These are phyloP conservation scores for Drosophila heteroneura DNA, from an alignment of 2,888 invertebrate genomes.

Conservation along the genomic window DNA sequence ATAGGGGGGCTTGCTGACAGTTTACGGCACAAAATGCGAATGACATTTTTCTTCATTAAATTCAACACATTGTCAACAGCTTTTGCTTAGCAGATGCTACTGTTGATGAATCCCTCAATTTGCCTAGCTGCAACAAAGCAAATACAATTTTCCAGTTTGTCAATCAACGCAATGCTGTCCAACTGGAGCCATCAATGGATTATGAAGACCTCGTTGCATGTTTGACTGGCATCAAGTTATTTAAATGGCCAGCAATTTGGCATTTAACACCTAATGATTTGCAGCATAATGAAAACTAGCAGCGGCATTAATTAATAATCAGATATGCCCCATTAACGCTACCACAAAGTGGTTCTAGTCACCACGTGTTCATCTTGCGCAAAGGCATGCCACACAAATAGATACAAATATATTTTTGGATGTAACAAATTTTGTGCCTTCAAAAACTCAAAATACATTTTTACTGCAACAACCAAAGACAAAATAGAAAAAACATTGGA, in stretches of 20 bases:
- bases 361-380: constrained; percentile 52
- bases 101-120: background rate
- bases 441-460: constrained; percentile 25
- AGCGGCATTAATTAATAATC: constrained; percentile 55
- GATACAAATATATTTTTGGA: background rate
- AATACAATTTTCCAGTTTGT: constrained; percentile 50
- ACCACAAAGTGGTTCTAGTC: constrained; percentile 50
- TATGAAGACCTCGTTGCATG: constrained; percentile 40
- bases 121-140: background rate
- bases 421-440: constrained; percentile 1
- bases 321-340: constrained; percentile 55
- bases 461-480: constrained; percentile 11
- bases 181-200: background rate
- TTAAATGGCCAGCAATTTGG: constrained; percentile 53
- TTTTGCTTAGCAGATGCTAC: constrained; percentile 30
- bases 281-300: constrained; percentile 29
- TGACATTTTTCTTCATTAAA: constrained; percentile 68
- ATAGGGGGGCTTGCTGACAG: constrained; percentile 28
- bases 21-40: constrained; percentile 56
- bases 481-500: constrained; percentile 37
- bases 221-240: constrained; percentile 36
- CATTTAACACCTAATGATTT: constrained; percentile 68
- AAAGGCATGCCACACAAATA: constrained; percentile 20
- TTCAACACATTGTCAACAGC: constrained; percentile 64
- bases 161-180: constrained; percentile 30